phyloP scores from a whole-genome alignment of 2,113 vertebrate species.

The Butorides virescens region DNA sequence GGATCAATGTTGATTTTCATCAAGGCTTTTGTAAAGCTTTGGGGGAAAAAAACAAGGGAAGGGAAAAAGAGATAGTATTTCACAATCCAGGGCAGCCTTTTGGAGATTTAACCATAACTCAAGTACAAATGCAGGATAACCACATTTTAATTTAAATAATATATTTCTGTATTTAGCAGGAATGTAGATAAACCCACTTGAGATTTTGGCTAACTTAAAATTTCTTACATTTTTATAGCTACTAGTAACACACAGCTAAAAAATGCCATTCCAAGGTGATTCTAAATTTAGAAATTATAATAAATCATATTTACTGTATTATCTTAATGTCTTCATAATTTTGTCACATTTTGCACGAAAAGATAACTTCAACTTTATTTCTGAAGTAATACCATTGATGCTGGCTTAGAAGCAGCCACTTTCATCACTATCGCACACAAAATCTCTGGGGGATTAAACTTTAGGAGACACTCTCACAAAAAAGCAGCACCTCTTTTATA shows the following conservation, averaged over 20 bases:
- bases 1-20: neutral
- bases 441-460: slow-evolving; percentile 22
- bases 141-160: neutral
- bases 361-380: neutral
- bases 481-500: slow-evolving; percentile 28
- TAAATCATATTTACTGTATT: neutral
- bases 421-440: neutral
- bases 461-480: neutral
- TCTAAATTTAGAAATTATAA: neutral
- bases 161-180: neutral
- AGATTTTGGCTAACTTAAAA: neutral
- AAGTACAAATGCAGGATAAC: neutral
- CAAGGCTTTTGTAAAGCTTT: neutral
- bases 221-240: neutral
- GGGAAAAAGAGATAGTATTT: neutral
- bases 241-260: neutral
- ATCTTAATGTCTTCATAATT: neutral
- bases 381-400: neutral
- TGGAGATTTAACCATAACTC: neutral
- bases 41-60: neutral
- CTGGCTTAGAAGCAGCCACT: neutral
- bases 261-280: neutral
- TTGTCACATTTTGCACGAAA: neutral
- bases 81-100: neutral
- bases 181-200: neutral